These are phyloP conservation scores for Betta splendens DNA, from an alignment of 2,797 vertebrate genomes.

Conservation along the genomic window DNA sequence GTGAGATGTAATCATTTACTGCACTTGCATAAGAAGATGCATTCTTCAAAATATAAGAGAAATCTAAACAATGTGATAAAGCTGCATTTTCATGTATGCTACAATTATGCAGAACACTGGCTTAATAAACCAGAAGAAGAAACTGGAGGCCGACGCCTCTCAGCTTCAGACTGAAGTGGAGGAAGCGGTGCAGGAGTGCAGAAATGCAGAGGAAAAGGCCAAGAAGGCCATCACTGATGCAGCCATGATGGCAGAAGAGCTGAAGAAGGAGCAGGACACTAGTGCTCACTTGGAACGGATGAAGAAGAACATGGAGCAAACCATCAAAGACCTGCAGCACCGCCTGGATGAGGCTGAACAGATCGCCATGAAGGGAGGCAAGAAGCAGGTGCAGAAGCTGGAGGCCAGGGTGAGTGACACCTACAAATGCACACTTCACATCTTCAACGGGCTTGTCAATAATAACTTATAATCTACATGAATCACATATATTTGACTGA, in stretches of 20 bases:
- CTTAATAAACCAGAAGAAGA: slow-evolving; percentile 90
- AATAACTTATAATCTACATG: no score
- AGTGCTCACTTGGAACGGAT: slow-evolving; percentile 91
- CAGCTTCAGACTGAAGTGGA: slow-evolving; percentile 86
- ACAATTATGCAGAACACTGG: slow-evolving; percentile 79
- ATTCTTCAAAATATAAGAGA: not conserved
- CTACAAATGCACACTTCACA: no score
- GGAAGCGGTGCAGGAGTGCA: slow-evolving; percentile 86
- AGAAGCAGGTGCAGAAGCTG: slow-evolving; percentile 89
- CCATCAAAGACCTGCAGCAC: slow-evolving; percentile 91
- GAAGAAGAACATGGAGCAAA: slow-evolving; percentile 85
- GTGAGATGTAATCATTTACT: slow-evolving; percentile 28
- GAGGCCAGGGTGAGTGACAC: slow-evolving; percentile 80
- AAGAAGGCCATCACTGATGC: slow-evolving; percentile 94
- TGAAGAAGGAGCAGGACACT: slow-evolving; percentile 93
- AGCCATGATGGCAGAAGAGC: slow-evolving; percentile 92
- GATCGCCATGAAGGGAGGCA: slow-evolving; percentile 88
- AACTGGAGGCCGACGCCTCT: slow-evolving; percentile 84
- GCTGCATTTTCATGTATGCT: not conserved
- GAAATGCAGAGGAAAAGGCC: slow-evolving; percentile 91
- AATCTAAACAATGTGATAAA: not conserved
- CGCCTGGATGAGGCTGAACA: slow-evolving; percentile 90
- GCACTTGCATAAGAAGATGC: no score
- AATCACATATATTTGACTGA: not conserved
- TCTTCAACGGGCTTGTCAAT: no score